Base-by-base conservation (phyloP, 2,113 vertebrate genomes). In the Melanerpes formicivorus region DNA sequence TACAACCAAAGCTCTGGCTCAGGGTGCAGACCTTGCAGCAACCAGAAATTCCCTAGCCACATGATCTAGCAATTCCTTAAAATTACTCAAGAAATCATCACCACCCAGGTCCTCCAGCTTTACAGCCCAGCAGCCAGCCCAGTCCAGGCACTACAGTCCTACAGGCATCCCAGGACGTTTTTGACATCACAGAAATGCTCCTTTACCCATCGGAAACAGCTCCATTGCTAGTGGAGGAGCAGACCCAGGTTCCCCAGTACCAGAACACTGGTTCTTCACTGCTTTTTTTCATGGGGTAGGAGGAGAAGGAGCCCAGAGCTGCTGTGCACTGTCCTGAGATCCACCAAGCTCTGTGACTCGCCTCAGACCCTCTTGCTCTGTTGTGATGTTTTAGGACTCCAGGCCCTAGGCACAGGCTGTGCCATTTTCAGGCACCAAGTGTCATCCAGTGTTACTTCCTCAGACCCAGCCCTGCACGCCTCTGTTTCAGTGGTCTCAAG, bases 381-480 rank as follows among this genome's bases (percentile, higher is more conserved):
- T 9, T 60, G 69, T 10, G 30, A 80, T 54, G 60, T 71, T 40
- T n/a, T 2, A 50, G 62, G 62, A 91, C 69, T 84, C 11, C 18
- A 18, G 4, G 7, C 22, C 42, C 42, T 18, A 17, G 34, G 48
- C 90, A 40, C 69, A 78, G 60, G 79, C 69, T 18, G 69, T 83
- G 92, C 75, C 16, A 1, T 48, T 88, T 93, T 72, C 73, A 55
- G 86, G 80, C 27, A 48, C 62, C 29, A 1, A 42, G n/a, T 26
- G 67, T 54, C 66, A 87, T 22, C 83, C 66, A 73, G 91, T 87
- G 91, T 88, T 92, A 55, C 3, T 65, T 52, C 72, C 59, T 90
- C 90, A 74, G 70, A 55, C 74, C 58, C 93, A 90, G 83, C 71
- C 77, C 76, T 54, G 88, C 88, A 88, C 79, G 84, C 60, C 59